phyloP scores from a whole-genome alignment of 2,113 vertebrate species.

The Corvus hawaiiensis region DNA sequence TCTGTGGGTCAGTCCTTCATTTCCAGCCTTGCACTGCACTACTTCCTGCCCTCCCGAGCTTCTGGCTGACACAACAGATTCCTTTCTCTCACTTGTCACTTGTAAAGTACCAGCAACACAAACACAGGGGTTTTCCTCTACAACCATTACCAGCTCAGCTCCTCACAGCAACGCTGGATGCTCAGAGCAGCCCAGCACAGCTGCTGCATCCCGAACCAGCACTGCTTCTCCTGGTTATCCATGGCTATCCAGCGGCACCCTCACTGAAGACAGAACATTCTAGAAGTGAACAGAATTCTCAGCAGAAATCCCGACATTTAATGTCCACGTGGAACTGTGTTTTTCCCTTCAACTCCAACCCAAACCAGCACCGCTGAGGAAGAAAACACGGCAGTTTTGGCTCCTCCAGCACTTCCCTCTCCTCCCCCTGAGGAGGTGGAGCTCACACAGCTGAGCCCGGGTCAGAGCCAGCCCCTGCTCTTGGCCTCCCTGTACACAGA shows the following conservation, averaged over 20 bases:
- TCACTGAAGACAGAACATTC: accelerated
- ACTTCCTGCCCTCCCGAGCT: not conserved
- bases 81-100: not conserved
- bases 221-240: not conserved
- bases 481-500: constrained; percentile 33
- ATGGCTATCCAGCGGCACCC: not conserved
- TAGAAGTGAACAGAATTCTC: not conserved
- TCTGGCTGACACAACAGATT: accelerated
- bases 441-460: accelerated
- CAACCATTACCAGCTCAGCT: not conserved
- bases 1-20: not conserved
- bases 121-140: accelerated
- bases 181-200: not conserved
- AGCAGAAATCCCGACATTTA: not conserved
- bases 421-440: accelerated
- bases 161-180: not conserved
- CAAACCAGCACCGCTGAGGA: not conserved
- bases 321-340: accelerated
- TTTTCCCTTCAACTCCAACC: not conserved
- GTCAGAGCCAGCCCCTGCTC: constrained; percentile 53
- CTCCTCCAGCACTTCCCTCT: not conserved
- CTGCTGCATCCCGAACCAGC: not conserved
- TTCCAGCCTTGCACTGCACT: not conserved
- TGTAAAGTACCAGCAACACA: not conserved
- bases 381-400: not conserved